Percentiles rank a stretch among this genome's conserved stretches.
Evolutionary conservation across 2,113 vertebrate genomes (phyloP).

Genomic region (Neoarius graeffei): DNA sequence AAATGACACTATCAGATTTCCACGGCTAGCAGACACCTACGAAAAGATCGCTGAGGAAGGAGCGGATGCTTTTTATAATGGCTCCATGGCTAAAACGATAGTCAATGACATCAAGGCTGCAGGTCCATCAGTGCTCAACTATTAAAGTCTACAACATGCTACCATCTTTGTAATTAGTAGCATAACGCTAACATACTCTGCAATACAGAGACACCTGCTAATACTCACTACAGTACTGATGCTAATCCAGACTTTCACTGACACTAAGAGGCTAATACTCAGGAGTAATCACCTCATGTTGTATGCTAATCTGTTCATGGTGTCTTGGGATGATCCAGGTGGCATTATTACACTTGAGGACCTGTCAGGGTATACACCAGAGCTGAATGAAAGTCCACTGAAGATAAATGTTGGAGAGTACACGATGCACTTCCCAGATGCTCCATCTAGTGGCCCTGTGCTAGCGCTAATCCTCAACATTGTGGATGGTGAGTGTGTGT

Average conservation of each 20-base stretch:
- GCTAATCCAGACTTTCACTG: not conserved
- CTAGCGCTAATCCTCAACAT: slow-evolving; percentile 91
- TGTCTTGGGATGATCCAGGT: slow-evolving; percentile 67
- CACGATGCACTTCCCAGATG: slow-evolving; percentile 80
- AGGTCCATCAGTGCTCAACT: slow-evolving; percentile 63
- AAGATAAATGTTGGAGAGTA: slow-evolving; percentile 78
- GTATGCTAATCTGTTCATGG: not conserved
- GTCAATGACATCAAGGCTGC: slow-evolving; percentile 81
- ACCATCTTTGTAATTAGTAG: not conserved
- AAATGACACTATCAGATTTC: slow-evolving; percentile 82
- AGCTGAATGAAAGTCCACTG: slow-evolving; percentile 79
- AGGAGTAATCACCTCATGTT: not conserved
- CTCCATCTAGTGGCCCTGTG: slow-evolving; percentile 89
- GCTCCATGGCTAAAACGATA: slow-evolving; percentile 84
- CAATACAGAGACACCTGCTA: not conserved
- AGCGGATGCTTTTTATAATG: slow-evolving; percentile 87
- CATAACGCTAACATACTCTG: slow-evolving; percentile 20
- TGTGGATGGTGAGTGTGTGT: slow-evolving; percentile 80
- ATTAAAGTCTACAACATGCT: not conserved
- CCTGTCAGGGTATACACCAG: slow-evolving; percentile 77
- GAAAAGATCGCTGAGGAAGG: slow-evolving; percentile 85
- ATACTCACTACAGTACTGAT: not conserved
- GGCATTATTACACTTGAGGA: slow-evolving; percentile 86
- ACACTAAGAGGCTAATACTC: not conserved
- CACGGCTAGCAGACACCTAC: slow-evolving; percentile 83